Evolutionary conservation across 2,888 invertebrate genomes (phyloP), one percentile per base, ranked within the genome.

Genomic region (Entomobrya multifasciata): DNA sequence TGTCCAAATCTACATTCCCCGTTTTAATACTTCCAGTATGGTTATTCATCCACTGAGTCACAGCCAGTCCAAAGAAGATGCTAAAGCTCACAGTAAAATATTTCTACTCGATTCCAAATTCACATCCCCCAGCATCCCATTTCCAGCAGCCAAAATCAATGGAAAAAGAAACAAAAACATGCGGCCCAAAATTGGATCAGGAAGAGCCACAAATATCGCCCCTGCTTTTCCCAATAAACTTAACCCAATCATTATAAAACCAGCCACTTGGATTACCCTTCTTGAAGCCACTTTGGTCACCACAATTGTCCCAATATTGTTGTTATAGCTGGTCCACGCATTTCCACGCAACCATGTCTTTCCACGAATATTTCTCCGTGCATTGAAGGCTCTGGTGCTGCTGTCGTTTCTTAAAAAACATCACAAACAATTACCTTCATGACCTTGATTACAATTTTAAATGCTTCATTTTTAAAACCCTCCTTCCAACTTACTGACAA

Each of bases 231-330:
- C 95, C 90, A 96, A 94, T 41, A 95, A 93, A 0, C 96, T 96
- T 92, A 96, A 95, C 1, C 95, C 90, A 25, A 96, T 92, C 96
- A 96, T 96, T 67, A 96, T 93, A 0, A 93, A 93, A 0, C 96
- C 95, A 0, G 96, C 96, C 94, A 94, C 95, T 91, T 96, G 96
- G 87, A 96, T 95, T 41, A 96, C 96, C 84, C 96, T 94, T 0
- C 96, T 94, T n/a, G 96, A 96, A 0, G 96, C 96, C 91, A 96
- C 96, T 94, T 96, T 96, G 0, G 96, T 97, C 0, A 97, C 96
- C 44, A 97, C 97, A 89, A 97, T 97, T 0, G 97, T 96, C 0
- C 97, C 97, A 57, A 97, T 96, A 92, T 97, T 97, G 92, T 97
- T 97, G 76, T 96, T 96, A 92, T 97, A 97, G 2, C 97, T 97